A percentile compares a stretch with the other conserved stretches of the same genome.
phyloP scores from a whole-genome alignment of 2,113 vertebrate species.

The Pelecanus crispus region DNA sequence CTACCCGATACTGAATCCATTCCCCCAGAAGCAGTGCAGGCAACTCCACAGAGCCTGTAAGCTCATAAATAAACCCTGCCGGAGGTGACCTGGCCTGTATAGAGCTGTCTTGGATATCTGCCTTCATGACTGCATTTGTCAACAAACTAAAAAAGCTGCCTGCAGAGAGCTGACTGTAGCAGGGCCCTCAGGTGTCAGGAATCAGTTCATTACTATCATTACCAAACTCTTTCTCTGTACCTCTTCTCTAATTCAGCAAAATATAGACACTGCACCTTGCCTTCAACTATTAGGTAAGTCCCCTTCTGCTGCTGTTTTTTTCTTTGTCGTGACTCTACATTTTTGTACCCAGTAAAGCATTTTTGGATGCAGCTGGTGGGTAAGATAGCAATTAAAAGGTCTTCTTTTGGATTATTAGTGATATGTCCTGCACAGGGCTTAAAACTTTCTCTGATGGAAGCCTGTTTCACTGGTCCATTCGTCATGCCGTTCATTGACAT shows the following conservation, averaged over 20 bases:
- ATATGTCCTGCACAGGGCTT: not conserved
- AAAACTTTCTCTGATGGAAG: not conserved
- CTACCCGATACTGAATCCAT: not conserved
- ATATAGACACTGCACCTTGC: not conserved
- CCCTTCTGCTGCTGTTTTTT: not conserved
- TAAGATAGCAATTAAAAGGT: not conserved
- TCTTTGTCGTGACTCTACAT: not conserved
- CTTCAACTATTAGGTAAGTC: not conserved
- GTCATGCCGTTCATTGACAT: not conserved
- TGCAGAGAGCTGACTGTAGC: not conserved
- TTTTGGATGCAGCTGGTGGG: not conserved
- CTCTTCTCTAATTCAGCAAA: not conserved
- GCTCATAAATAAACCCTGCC: not conserved
- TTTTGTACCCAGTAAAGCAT: not conserved
- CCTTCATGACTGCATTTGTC: constrained; percentile 10
- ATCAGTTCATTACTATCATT: constrained; percentile 1
- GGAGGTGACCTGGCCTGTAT: not conserved
- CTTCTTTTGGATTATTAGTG: not conserved
- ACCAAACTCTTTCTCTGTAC: not conserved
- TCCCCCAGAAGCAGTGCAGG: not conserved
- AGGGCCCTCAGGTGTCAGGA: not conserved
- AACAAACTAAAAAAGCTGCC: not conserved
- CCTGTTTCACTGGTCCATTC: not conserved
- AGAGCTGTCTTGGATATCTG: not conserved
- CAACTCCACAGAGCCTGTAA: not conserved